A percentile compares a stretch with the other conserved stretches of the same genome.
Conservation (phyloP, 2,113 vertebrate genomes). For the Hystrix brachyura region DNA sequence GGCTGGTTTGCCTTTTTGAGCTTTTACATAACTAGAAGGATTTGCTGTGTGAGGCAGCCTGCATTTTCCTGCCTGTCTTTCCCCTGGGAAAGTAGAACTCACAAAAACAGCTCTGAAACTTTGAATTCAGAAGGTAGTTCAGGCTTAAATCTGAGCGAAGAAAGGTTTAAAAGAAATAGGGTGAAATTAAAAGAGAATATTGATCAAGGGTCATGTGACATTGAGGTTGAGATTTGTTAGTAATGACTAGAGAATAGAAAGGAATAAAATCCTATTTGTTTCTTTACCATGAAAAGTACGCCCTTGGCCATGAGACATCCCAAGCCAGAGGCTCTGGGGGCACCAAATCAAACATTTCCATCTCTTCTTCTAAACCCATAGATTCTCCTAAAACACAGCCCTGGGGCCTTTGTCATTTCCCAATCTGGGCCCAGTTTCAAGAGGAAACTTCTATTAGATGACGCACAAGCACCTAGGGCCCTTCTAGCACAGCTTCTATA, state of each 20-base stretch:
- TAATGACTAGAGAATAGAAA: not conserved
- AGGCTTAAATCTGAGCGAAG: not conserved
- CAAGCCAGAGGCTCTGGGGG: not conserved
- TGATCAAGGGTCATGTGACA: not conserved
- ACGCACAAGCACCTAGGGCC: not conserved
- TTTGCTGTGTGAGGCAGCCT: not conserved
- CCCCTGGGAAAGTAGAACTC: slow-evolving; percentile 13
- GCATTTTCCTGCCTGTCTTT: slow-evolving; percentile 25
- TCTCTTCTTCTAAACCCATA: not conserved
- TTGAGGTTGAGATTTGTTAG: not conserved
- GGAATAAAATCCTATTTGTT: not conserved
- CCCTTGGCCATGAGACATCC: not conserved
- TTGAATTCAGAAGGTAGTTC: not conserved
- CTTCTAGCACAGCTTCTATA: not conserved
- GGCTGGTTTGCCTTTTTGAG: not conserved
- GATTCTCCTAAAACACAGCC: not conserved
- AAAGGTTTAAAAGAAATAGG: not conserved
- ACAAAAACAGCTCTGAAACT: not conserved
- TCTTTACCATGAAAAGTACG: not conserved
- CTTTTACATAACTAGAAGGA: not conserved
- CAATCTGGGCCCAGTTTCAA: not conserved
- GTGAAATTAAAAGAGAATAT: not conserved
- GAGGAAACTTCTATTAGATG: not conserved
- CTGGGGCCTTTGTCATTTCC: not conserved
- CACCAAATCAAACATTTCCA: not conserved